Conservation (phyloP, 2,797 vertebrate species). For the Garrulus glandarius region DNA sequence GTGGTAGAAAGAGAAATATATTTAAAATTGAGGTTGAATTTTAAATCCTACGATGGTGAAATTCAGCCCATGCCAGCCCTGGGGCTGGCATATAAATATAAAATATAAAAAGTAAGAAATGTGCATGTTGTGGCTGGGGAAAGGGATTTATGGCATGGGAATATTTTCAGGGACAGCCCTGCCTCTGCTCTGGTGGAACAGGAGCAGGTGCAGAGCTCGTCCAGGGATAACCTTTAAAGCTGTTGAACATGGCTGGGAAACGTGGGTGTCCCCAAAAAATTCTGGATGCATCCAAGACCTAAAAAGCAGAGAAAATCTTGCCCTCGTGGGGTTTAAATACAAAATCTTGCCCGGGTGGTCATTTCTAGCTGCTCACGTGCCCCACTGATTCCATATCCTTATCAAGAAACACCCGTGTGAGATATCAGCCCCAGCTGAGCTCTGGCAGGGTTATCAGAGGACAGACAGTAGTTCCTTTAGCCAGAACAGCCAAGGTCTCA, state of each 20-base stretch:
- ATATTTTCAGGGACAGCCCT: background rate
- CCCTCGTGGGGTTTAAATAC: rapidly evolving
- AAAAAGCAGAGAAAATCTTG: background rate
- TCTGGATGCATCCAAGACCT: background rate
- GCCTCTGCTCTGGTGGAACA: rapidly evolving
- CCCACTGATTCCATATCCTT: background rate
- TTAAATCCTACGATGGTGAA: background rate
- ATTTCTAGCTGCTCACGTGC: background rate
- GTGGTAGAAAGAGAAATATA: background rate
- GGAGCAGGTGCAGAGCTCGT: background rate
- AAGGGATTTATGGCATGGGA: background rate
- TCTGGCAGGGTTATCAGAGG: conserved; percentile 69
- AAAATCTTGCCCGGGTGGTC: background rate
- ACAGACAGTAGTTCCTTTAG: conserved; percentile 72
- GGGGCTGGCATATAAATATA: background rate
- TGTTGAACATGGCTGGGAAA: rapidly evolving
- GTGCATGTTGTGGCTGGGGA: rapidly evolving
- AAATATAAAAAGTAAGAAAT: background rate
- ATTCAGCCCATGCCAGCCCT: background rate
- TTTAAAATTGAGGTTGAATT: background rate
- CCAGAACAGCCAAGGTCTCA: conserved; percentile 60
- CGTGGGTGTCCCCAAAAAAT: rapidly evolving
- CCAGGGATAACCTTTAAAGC: background rate
- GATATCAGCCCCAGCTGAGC: conserved; percentile 42
- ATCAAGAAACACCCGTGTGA: conserved; percentile 30